phyloP scores from a whole-genome alignment of 1,140 invertebrate genomes.

The Bombus consobrinus region DNA sequence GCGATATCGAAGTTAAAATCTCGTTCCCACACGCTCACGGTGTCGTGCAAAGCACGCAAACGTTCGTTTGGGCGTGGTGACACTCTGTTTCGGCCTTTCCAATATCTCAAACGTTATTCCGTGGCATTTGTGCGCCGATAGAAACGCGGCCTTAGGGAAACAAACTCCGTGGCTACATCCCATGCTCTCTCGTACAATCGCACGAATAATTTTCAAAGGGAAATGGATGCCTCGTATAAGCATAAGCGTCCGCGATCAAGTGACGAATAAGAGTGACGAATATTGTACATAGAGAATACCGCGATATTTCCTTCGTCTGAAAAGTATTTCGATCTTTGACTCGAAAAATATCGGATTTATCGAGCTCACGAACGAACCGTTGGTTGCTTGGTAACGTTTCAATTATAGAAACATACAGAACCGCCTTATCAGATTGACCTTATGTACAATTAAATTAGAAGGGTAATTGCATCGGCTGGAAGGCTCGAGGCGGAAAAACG shows the following conservation, averaged over 20 bases:
- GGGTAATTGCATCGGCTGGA: background rate
- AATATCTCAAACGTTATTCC: background rate
- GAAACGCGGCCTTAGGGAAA: conserved; percentile 1
- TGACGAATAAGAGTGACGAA: background rate
- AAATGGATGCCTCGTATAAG: too few species aligned
- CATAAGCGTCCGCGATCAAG: too few species aligned
- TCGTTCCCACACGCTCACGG: background rate
- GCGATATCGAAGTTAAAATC: background rate
- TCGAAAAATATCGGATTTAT: conserved; percentile 4
- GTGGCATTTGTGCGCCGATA: background rate
- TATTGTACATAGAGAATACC: background rate
- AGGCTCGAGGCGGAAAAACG: background rate
- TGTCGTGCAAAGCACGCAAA: background rate
- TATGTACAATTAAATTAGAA: conserved; percentile 19
- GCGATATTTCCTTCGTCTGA: background rate
- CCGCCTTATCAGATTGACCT: conserved; percentile 5
- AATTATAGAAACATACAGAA: conserved; percentile 20
- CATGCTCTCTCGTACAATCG: background rate
- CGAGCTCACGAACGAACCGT: background rate
- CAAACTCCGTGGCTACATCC: background rate
- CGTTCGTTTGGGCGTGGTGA: conserved; percentile 14
- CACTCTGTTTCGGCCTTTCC: conserved; percentile 3
- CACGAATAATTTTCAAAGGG: background rate
- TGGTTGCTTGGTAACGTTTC: conserved; percentile 2
- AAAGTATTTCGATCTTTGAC: background rate